A percentile compares a stretch with the other conserved stretches of the same genome.
These are phyloP conservation scores for Coenobita brevimanus DNA, from an alignment of 1,140 invertebrate genomes.

Conservation along the genomic window DNA sequence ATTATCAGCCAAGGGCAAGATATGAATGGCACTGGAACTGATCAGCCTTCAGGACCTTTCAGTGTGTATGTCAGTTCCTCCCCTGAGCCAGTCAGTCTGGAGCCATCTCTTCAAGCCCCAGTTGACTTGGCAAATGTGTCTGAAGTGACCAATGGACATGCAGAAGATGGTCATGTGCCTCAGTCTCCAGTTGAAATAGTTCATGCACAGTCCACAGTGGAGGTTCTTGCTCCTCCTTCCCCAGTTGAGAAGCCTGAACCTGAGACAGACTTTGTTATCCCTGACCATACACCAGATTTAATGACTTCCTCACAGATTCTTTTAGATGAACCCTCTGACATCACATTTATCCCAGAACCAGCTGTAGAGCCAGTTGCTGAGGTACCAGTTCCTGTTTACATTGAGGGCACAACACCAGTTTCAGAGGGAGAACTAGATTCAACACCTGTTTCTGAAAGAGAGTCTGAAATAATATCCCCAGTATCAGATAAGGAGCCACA, in stretches of 20 bases:
- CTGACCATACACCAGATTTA: constrained; percentile 13
- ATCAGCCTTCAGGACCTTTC: constrained; percentile 64
- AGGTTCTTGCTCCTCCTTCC: constrained; percentile 62
- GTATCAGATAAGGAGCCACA: neutral
- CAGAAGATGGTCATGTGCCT: constrained; percentile 26
- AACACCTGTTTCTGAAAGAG: neutral
- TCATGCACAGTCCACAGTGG: constrained; percentile 68
- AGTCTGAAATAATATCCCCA: neutral
- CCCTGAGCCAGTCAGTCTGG: constrained; percentile 64
- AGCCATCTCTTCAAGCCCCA: constrained; percentile 40
- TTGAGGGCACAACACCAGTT: constrained; percentile 45
- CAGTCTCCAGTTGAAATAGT: constrained; percentile 63
- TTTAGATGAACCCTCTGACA: neutral
- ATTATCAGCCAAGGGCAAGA: constrained; percentile 42
- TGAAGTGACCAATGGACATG: constrained; percentile 37
- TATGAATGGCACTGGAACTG: constrained; percentile 26
- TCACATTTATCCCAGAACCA: constrained; percentile 50
- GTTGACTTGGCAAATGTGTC: constrained; percentile 32
- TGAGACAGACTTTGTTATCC: constrained; percentile 31
- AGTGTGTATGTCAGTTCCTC: constrained; percentile 69
- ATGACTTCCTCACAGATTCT: neutral
- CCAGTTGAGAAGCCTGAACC: constrained; percentile 27
- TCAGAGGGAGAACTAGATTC: constrained; percentile 32
- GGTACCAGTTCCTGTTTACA: constrained; percentile 46
- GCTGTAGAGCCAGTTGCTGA: constrained; percentile 43